A percentile compares a stretch with the other conserved stretches of the same genome.
These are phyloP conservation scores for Nesospiza acunhae DNA, from an alignment of 2,113 vertebrate species.

Conservation along the genomic window DNA sequence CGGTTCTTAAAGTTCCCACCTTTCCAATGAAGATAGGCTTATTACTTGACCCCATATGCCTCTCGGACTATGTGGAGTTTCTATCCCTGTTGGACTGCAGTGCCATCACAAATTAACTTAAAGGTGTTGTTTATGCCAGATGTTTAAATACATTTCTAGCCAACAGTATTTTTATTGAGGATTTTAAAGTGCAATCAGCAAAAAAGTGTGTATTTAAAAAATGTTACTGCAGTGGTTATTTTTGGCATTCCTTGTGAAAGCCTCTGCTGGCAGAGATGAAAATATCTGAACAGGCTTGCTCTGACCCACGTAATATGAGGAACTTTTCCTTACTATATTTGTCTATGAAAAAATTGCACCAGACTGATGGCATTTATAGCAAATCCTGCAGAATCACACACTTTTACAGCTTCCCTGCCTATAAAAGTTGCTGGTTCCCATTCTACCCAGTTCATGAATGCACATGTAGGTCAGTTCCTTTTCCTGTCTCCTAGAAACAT, in stretches of 20 bases:
- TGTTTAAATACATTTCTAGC: neutral
- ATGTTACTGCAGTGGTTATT: neutral
- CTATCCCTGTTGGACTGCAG: neutral
- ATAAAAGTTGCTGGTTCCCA: neutral
- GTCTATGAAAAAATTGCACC: neutral
- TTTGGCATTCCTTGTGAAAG: conserved; percentile 17
- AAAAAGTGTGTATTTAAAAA: neutral
- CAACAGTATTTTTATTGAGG: conserved; percentile 6
- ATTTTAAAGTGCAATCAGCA: neutral
- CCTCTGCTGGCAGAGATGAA: neutral
- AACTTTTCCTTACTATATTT: neutral
- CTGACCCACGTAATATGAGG: neutral
- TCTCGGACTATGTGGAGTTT: neutral
- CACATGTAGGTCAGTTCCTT: neutral
- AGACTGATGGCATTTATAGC: neutral
- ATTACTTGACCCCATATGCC: neutral
- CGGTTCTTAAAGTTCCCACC: neutral
- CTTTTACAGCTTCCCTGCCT: neutral
- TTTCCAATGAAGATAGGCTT: neutral
- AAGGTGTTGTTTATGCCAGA: neutral
- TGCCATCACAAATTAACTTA: neutral
- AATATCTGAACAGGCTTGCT: neutral
- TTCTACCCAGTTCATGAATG: neutral
- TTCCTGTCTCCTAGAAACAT: neutral
- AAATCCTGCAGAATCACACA: neutral